Evolutionary conservation across 2,888 invertebrate species (phyloP).

Genomic region (Axea sp.): DNA sequence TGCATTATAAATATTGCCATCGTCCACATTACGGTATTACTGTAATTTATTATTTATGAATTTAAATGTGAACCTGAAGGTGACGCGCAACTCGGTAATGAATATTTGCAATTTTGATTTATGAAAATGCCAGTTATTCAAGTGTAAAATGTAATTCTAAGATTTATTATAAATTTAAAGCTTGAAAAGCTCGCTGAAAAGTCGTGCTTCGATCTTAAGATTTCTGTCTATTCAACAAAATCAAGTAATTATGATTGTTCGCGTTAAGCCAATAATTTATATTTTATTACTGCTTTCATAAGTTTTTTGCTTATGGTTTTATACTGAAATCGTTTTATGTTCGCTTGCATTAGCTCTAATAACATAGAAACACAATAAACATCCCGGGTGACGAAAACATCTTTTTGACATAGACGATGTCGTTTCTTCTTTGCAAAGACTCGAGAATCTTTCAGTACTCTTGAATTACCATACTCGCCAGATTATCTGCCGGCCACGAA

Average conservation of each 20-base stretch:
- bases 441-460: slow-evolving; percentile 58
- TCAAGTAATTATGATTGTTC: too few species aligned
- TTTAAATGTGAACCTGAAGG: slow-evolving; percentile 18
- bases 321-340: too few species aligned
- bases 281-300: too few species aligned
- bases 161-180: too few species aligned
- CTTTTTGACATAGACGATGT: slow-evolving; percentile 27
- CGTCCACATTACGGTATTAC: slow-evolving; percentile 34
- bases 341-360: background rate
- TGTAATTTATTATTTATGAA: slow-evolving; percentile 48
- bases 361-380: slow-evolving; percentile 26
- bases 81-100: slow-evolving; percentile 1
- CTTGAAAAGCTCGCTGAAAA: too few species aligned
- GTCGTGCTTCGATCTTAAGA: too few species aligned
- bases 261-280: too few species aligned
- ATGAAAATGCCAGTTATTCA: background rate
- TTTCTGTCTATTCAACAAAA: too few species aligned
- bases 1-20: slow-evolving; percentile 51
- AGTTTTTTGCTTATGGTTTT: too few species aligned
- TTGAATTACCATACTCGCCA: slow-evolving; percentile 77
- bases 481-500: slow-evolving; percentile 76
- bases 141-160: too few species aligned
- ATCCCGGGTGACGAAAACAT: slow-evolving; percentile 29
- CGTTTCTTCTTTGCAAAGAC: slow-evolving; percentile 22
- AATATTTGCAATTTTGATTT: slow-evolving; percentile 6